phyloP scores from a whole-genome alignment of 2,113 vertebrate genomes.

The Ciconia stormi region DNA sequence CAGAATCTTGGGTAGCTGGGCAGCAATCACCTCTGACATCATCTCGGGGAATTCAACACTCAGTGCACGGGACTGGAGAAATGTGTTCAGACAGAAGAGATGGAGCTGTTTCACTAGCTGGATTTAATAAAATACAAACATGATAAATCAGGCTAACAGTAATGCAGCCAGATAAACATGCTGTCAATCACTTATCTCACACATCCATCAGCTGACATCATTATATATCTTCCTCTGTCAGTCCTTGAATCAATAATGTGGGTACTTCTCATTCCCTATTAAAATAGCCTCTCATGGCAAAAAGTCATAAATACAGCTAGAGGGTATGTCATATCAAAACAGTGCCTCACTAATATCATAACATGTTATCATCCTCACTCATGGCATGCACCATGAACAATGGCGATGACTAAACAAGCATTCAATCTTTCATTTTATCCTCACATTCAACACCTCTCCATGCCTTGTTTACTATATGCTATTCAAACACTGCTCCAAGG shows the following conservation, averaged over 20 bases:
- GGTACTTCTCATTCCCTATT: not conserved
- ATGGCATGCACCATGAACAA: accelerated
- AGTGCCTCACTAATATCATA: not conserved
- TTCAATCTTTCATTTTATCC: not conserved
- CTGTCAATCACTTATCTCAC: not conserved
- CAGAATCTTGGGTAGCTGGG: constrained; percentile 95
- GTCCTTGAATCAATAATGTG: not conserved
- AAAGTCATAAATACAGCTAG: not conserved
- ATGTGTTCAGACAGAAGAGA: constrained; percentile 95
- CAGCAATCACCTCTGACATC: constrained; percentile 98
- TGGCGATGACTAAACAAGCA: not conserved
- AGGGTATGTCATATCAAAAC: not conserved
- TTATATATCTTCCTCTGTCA: not conserved
- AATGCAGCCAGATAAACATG: not conserved
- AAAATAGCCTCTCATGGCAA: not conserved
- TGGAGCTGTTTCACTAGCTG: constrained; percentile 97
- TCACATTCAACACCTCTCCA: not conserved
- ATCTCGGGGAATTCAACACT: constrained; percentile 97
- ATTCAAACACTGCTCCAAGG: not conserved
- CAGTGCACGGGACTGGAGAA: constrained; percentile 93
- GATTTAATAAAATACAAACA: constrained; percentile 52
- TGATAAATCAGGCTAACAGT: not conserved
- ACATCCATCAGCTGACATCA: not conserved
- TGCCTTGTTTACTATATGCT: not conserved
- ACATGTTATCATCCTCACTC: not conserved